Percentiles rank a stretch among this genome's conserved stretches.
These are phyloP conservation scores for Camarhynchus parvulus DNA, from an alignment of 2,113 vertebrate species.

Conservation along the genomic window DNA sequence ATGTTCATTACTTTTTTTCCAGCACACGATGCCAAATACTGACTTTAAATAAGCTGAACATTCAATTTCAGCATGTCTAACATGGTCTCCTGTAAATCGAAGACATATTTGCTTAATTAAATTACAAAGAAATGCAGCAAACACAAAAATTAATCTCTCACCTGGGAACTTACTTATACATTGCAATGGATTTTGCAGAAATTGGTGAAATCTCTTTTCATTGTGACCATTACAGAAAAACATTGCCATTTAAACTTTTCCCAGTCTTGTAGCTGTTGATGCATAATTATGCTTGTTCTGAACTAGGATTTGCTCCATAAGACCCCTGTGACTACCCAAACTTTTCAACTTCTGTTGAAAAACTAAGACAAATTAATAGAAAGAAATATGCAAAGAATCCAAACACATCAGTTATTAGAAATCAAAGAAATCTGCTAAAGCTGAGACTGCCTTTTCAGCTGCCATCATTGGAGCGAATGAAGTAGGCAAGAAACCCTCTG, in stretches of 20 bases:
- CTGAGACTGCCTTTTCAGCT: neutral
- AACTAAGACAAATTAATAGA: neutral
- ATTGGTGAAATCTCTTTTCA: neutral
- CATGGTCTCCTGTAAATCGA: conserved; percentile 31
- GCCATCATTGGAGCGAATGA: neutral
- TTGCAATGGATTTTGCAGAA: conserved; percentile 9
- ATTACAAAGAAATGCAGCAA: neutral
- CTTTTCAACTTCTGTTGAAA: neutral
- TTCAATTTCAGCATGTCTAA: conserved; percentile 33
- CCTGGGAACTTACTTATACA: neutral
- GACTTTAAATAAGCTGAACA: conserved; percentile 37
- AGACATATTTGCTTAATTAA: neutral
- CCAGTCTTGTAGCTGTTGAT: neutral
- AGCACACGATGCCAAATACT: conserved; percentile 21
- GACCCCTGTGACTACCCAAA: neutral
- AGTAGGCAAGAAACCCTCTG: neutral
- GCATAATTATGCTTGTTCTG: neutral
- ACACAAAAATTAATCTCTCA: neutral
- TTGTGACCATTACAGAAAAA: neutral
- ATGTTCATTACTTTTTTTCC: conserved; percentile 29
- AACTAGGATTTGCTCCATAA: neutral
- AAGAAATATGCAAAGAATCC: neutral
- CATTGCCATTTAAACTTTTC: neutral
- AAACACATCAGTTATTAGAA: neutral
- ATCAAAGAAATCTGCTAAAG: neutral